A percentile compares a stretch with the other conserved stretches of the same genome.
Conservation (phyloP, 53 echinoderm and acorn worm species). For the Mesocentrotus franciscanus region DNA sequence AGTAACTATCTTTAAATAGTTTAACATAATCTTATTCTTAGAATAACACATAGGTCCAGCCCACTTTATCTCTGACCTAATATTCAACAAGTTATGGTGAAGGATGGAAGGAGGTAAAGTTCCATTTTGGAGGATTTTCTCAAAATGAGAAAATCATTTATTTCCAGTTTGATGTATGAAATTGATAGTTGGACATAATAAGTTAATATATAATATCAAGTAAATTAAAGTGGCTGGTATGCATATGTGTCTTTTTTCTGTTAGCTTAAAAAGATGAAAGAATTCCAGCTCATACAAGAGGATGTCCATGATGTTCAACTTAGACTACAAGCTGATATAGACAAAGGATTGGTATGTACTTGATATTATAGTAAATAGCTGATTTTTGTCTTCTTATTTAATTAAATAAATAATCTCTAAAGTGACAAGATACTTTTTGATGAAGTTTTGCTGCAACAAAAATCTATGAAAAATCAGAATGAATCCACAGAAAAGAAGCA, state of each 20-base stretch:
- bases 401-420: neutral
- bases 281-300: constrained; percentile 27
- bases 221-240: neutral
- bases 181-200: neutral
- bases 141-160: too few species aligned
- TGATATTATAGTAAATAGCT: neutral
- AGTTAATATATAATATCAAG: neutral
- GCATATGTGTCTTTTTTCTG: neutral
- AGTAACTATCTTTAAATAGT: too few species aligned
- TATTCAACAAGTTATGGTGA: too few species aligned
- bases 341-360: constrained; percentile 8
- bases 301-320: neutral
- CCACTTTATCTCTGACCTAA: too few species aligned
- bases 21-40: too few species aligned
- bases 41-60: too few species aligned
- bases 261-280: constrained; percentile 28
- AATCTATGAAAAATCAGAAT: neutral
- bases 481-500: neutral
- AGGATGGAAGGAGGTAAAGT: too few species aligned
- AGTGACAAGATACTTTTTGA: neutral
- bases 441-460: neutral
- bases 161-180: neutral
- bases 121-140: too few species aligned
- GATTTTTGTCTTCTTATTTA: neutral
- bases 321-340: neutral